Evolutionary conservation across 2,797 vertebrate species (phyloP), one percentile per base, ranked within the genome.

Genomic region (Neoniphon sammara): DNA sequence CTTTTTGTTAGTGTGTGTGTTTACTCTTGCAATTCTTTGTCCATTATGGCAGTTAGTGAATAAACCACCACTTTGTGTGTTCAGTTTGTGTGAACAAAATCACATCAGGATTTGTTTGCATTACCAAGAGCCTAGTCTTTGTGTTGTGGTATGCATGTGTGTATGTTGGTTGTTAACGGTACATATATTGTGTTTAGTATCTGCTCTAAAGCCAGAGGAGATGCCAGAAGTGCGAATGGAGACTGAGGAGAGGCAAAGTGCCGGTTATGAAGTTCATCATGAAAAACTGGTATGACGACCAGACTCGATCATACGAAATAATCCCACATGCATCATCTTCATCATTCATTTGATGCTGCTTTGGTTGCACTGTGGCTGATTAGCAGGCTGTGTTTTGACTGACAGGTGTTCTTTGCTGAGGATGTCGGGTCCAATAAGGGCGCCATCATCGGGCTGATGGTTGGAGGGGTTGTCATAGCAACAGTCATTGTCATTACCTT

Each of bases 401-500:
- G 20, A 49, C 83, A 99, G 98, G 97, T 99, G 68, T 98, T 99
- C 92, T 98, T 98, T 68, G 95, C 97, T 23, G 96, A 99, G 88
- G 97, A 99, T 55, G 96, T 96, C 74, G 96, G 97, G 66, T 97
- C 97, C 82, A 99, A 99, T 91, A 99, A 99, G 93, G 97, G 97
- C 11, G 98, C 98, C 61, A 97, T 99, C 85, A 98, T 99, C 63
- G 98, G 98, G 71, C 95, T 99, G 65, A 99, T 99, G 97, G 98
- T 99, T 71, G 97, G 97, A 42, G 98, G 97, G 14, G 96, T 99
- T 72, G 98, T 99, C 93, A 99, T 99, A 93, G 98, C 97, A 71
- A 99, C 97, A 1, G 96, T 99, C 89, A 99, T 99, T 5, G 97
- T 99, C 85, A 98, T 99, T 88, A 99, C 97, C 75, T 91, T 99